Percentiles rank a stretch among this genome's conserved stretches.
Conservation (phyloP, 2,888 invertebrate species). For the Pristionchus mayeri region DNA sequence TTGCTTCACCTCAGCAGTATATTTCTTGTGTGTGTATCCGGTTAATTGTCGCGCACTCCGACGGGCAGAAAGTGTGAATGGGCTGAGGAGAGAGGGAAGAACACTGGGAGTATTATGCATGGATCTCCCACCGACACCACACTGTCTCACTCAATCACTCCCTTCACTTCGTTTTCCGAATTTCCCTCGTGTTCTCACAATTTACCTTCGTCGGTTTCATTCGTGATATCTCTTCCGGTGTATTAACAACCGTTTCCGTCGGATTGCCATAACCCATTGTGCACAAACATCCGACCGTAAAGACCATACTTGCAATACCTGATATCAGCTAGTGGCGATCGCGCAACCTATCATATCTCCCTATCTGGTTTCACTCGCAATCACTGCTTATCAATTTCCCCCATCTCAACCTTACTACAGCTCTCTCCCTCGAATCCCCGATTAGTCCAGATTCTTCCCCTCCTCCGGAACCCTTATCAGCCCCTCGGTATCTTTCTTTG, state of each 20-base stretch:
- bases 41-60: conserved; percentile 19
- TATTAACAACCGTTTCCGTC: neutral
- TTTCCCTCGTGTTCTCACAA: too few species aligned
- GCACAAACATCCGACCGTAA: too few species aligned
- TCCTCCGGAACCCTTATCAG: conserved; percentile 13
- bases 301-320: neutral
- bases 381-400: conserved; percentile 9
- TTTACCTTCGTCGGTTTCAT: neutral
- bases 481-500: neutral
- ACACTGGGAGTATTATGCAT: neutral
- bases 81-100: neutral
- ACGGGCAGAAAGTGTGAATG: neutral
- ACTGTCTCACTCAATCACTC: neutral
- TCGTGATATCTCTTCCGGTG: neutral
- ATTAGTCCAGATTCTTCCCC: neutral
- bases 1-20: neutral
- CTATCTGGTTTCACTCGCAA: neutral
- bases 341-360: neutral
- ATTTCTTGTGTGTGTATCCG: conserved; percentile 24
- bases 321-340: neutral
- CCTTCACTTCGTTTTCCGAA: neutral
- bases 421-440: neutral
- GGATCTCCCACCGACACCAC: neutral
- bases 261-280: too few species aligned
- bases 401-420: neutral